Evolutionary conservation across 2,888 invertebrate genomes (phyloP).

Genomic region (Tetranychus piercei): DNA sequence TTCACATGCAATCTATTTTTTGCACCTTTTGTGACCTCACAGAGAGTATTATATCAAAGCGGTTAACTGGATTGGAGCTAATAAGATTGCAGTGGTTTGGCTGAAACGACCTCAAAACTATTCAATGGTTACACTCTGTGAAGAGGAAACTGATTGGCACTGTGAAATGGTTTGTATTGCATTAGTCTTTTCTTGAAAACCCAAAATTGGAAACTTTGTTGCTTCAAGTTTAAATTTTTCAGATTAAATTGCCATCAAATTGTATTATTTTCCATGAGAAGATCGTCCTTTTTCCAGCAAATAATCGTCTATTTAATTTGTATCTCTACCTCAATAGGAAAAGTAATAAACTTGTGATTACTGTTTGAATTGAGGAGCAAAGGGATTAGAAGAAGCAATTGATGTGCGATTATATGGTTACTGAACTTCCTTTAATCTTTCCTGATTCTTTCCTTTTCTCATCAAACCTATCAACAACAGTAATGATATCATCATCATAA

Average conservation of each 20-base stretch:
- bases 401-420: no score
- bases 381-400: not conserved
- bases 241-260: not conserved
- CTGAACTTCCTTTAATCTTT: not conserved
- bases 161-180: slow-evolving; percentile 13
- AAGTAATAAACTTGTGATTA: no score
- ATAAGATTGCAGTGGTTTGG: slow-evolving; percentile 77
- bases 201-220: not conserved
- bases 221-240: not conserved
- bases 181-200: not conserved
- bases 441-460: not conserved
- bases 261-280: not conserved
- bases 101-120: slow-evolving; percentile 77
- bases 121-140: slow-evolving; percentile 70
- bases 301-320: no score
- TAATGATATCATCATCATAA: no score
- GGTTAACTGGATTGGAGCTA: slow-evolving; percentile 67
- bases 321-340: no score
- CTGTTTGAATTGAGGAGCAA: no score
- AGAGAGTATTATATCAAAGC: slow-evolving; percentile 36
- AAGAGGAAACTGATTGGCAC: slow-evolving; percentile 34
- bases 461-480: slow-evolving; percentile 17
- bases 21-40: not conserved
- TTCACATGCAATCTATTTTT: not conserved
- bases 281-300: no score